Base-by-base conservation (phyloP, 2,797 vertebrate species). In the Chanos chanos region DNA sequence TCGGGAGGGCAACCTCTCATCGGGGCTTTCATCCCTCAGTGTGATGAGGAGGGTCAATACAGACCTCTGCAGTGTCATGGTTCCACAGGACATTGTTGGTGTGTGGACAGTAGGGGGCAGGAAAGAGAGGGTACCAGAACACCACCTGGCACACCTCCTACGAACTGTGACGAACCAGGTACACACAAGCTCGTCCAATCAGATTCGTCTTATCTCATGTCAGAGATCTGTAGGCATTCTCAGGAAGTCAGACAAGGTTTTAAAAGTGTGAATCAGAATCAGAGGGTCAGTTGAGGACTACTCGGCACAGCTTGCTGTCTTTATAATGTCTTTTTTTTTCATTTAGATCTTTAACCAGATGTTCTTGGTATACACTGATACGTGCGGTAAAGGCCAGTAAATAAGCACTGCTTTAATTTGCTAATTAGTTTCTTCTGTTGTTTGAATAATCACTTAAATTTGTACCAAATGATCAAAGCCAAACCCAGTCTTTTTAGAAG, bases 1-100 rank as follows among this genome's bases (percentile, higher is more conserved):
- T 43, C 66, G 9, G 77, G 74, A 1, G 78, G 76, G 0, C 7
- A 63, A 2, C 70, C 71, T 2, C 0, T 72, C 0, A 0, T 10
- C 0, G 83, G 83, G 59, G 75, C 8, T 3, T 87, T 70, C 47
- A 64, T 80, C 0, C 86, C 88, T 3, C 79, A 82, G 44, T 90
- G 88, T 58, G 86, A 90, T 2, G 78, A 71, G 2, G 24, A 76
- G 1, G 88, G 93, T 1, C 74, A 81, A 30, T 94, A 92, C 74
- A 69, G 36, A 34, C 80, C 90, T 0, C 79, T 81, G 44, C 94
- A 93, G 80, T 93, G 93, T 64, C 89, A 91, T 0, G 2, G 85
- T 5, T 86, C 88, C 64, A 84, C 85, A 0, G 92, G 91, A 53
- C 62, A 91, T 63, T 93, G 92, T 73, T 93, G 91, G 91, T 94